Evolutionary conservation across 2,888 invertebrate genomes (phyloP).

Genomic region (Notodromas monacha): DNA sequence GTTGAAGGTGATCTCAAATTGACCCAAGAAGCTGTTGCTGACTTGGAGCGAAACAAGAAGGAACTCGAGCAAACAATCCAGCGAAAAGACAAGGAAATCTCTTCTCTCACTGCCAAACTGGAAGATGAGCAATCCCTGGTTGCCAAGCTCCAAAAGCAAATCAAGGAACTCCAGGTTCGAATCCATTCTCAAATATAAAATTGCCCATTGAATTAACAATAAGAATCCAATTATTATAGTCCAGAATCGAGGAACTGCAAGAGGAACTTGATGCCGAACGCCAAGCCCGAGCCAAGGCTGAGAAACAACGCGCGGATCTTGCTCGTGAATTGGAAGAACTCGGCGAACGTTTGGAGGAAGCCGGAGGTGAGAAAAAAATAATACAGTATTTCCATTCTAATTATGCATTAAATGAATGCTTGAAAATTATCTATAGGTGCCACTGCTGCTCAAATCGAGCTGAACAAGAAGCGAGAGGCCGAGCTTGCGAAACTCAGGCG

Average conservation of each 20-base stretch:
- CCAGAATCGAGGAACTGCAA: constrained; percentile 92
- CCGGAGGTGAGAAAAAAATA: constrained; percentile 48
- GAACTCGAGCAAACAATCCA: constrained; percentile 88
- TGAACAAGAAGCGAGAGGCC: constrained; percentile 99
- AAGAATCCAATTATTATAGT: no score
- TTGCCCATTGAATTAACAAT: no score
- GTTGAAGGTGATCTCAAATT: constrained; percentile 96
- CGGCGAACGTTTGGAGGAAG: constrained; percentile 87
- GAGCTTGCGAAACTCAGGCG: constrained; percentile 92
- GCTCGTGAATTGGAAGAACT: constrained; percentile 87
- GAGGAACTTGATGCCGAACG: constrained; percentile 98
- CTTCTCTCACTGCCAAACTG: constrained; percentile 71
- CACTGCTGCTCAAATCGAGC: constrained; percentile 90
- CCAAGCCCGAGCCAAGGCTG: constrained; percentile 78
- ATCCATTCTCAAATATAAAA: no score
- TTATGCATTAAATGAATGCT: no score
- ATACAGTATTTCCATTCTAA: not conserved
- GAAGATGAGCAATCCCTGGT: constrained; percentile 96
- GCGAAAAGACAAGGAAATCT: constrained; percentile 96
- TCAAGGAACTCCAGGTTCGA: constrained; percentile 84
- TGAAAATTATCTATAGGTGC: no score
- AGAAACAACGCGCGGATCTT: constrained; percentile 88
- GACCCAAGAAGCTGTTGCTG: constrained; percentile 84
- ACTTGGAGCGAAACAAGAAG: constrained; percentile 89
- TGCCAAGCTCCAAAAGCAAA: constrained; percentile 87